Base-by-base conservation (phyloP, 2,888 invertebrate genomes). In the Drosophila emarginata region DNA sequence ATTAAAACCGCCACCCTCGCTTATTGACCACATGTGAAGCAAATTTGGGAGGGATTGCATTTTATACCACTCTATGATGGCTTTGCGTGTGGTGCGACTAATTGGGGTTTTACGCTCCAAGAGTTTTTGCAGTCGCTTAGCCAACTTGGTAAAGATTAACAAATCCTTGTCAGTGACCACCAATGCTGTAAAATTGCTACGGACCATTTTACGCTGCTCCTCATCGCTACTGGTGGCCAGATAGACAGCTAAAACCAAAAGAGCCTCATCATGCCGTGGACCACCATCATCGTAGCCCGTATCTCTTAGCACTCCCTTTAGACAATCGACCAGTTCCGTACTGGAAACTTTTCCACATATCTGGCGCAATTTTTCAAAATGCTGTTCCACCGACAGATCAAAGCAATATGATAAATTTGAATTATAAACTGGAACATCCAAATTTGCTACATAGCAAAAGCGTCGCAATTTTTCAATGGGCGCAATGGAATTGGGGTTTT, bases 11-110 rank as follows among this genome's bases (percentile, higher is more conserved):
- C 86, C 66, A 70, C 66, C 85, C n/a, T 66, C 36, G 7, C 11
- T 21, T 12, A 45, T 21, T 21, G 82, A 63, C 88, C 90, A 90
- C 84, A 91, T 80, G 4, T 84, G 68, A 5, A 87, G 74, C 28
- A 91, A 61, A 0, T 39, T 68, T 0, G 76, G 80, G 0, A 80
- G 52, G 0, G 88, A 40, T 39, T 84, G 80, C 12, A 64, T 50
- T 39, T 79, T 74, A 63, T 91, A 91, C 91, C 91, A 91, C 0
- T 80, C 69, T 0, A 76, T 66, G 5, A 91, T 71, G 2, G 91
- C 89, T 62, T 90, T 91, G 5, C 89, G 89, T 0, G 84, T 73
- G 0, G 91, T 91, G 40, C 82, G 88, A 2, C 82, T 87, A 11
- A 91, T 78, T 0, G 85, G 78, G 0, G 78, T 73, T 12, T 84